phyloP scores from a whole-genome alignment of 2,797 vertebrate genomes.

The Peromyscus attwateri region DNA sequence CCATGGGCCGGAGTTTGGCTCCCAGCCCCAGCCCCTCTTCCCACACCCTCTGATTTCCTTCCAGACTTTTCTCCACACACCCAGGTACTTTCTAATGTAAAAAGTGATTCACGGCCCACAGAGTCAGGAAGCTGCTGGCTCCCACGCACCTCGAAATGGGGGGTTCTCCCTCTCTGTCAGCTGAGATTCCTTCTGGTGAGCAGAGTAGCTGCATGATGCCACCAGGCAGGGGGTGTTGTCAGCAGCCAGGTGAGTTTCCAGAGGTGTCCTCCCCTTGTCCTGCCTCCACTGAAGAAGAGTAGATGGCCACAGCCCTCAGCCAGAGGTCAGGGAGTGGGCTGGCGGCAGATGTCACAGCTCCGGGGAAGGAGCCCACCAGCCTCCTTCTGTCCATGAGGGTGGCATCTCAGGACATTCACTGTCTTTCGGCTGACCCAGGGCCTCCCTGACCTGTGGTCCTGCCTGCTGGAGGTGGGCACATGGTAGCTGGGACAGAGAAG shows the following conservation, averaged over 20 bases:
- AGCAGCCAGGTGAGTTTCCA: not conserved
- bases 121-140: not conserved
- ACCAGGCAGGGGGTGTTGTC: not conserved
- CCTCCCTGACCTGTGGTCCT: not conserved
- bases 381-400: not conserved
- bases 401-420: not conserved
- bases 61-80: not conserved
- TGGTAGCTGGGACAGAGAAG: not conserved
- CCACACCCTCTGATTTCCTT: accelerated
- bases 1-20: accelerated
- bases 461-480: not conserved
- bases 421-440: not conserved
- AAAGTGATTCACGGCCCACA: not conserved
- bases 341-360: accelerated
- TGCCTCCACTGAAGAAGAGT: not conserved
- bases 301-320: not conserved
- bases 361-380: accelerated
- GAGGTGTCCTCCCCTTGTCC: not conserved
- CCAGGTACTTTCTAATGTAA: not conserved
- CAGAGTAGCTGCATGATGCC: not conserved
- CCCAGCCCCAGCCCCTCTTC: not conserved
- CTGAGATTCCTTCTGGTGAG: accelerated
- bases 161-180: accelerated
- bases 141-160: accelerated
- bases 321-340: too few species aligned